phyloP scores from a whole-genome alignment of 2,888 invertebrate genomes.

The Imbricaverruca yamaguchii region DNA sequence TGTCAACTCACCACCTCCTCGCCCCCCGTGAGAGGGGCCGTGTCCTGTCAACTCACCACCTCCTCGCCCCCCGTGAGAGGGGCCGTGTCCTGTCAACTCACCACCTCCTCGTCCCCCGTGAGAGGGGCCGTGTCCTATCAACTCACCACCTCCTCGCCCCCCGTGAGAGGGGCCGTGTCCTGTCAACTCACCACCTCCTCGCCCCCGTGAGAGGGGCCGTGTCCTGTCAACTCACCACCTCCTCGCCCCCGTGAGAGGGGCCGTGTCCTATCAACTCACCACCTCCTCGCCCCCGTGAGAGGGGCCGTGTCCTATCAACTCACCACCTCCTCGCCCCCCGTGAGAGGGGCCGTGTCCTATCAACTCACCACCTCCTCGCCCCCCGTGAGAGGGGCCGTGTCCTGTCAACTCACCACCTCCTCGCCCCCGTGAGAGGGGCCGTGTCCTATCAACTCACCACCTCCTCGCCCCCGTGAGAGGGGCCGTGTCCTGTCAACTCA shows the following conservation, averaged over 20 bases:
- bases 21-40: too few relatives aligned
- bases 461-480: slow-evolving; percentile 50
- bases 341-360: too few relatives aligned
- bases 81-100: slow-evolving; percentile 35
- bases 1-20: slow-evolving; percentile 54
- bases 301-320: background rate
- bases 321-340: slow-evolving; percentile 64
- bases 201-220: too few relatives aligned
- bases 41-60: slow-evolving; percentile 46
- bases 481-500: too few relatives aligned
- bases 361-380: slow-evolving; percentile 57
- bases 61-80: slow-evolving; percentile 50
- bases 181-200: slow-evolving; percentile 54
- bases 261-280: slow-evolving; percentile 39
- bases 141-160: slow-evolving; percentile 60
- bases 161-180: too few relatives aligned
- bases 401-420: slow-evolving; percentile 51
- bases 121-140: too few relatives aligned
- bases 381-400: too few relatives aligned
- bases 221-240: slow-evolving; percentile 49
- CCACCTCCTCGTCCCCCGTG: slow-evolving; percentile 61
- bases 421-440: slow-evolving; percentile 41
- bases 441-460: slow-evolving; percentile 45
- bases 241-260: slow-evolving; percentile 45
- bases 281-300: slow-evolving; percentile 56